Evolutionary conservation across 2,888 invertebrate genomes (phyloP).

Genomic region (Smittia aterrima): DNA sequence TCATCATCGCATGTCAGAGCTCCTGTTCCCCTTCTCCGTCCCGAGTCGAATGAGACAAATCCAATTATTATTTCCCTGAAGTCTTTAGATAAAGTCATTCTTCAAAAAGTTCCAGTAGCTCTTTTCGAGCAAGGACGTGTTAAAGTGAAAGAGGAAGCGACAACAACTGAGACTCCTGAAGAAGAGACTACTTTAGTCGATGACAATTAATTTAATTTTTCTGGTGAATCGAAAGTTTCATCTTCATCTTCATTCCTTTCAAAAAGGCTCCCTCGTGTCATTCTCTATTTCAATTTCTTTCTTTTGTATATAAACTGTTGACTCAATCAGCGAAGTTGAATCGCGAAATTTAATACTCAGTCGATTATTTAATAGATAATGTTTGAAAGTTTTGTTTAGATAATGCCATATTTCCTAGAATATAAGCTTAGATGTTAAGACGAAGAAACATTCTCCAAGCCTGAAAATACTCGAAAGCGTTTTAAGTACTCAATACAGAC

Average conservation of each 20-base stretch:
- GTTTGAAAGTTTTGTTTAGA: slow-evolving; percentile 2
- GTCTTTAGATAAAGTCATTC: slow-evolving; percentile 53
- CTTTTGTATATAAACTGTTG: no score
- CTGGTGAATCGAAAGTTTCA: no score
- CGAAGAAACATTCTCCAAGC: background rate
- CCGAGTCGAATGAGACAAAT: slow-evolving; percentile 54
- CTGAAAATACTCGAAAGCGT: background rate
- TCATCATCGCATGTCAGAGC: background rate
- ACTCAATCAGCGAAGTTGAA: no score
- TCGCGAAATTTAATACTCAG: slow-evolving; percentile 2
- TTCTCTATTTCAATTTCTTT: background rate
- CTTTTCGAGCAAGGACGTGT: background rate
- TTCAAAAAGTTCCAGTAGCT: slow-evolving; percentile 49
- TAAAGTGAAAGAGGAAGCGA: background rate
- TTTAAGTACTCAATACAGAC: no score
- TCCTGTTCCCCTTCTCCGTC: slow-evolving; percentile 48
- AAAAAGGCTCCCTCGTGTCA: background rate
- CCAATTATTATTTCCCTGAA: slow-evolving; percentile 54
- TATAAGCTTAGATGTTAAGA: background rate
- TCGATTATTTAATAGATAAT: background rate
- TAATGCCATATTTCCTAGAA: slow-evolving; percentile 19
- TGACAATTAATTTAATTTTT: background rate
- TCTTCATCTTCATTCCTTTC: background rate
- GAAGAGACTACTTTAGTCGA: slow-evolving; percentile 24
- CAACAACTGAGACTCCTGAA: slow-evolving; percentile 2